Conservation (phyloP, 2,888 invertebrate genomes). For the Synanthedon tipuliformis region DNA sequence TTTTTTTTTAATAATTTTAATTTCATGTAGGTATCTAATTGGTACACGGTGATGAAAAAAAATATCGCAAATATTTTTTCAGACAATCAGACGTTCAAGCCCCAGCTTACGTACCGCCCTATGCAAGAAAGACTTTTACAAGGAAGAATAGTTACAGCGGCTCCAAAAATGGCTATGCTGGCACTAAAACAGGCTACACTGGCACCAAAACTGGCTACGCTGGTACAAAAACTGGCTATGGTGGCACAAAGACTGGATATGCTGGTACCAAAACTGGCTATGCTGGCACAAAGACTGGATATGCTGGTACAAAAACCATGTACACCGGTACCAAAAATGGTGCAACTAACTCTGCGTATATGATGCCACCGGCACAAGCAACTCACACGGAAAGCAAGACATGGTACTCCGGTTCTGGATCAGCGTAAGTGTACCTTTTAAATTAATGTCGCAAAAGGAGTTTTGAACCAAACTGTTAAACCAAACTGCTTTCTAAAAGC, state of each 20-base stretch:
- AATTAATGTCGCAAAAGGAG: no score
- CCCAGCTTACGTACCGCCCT: constrained; percentile 41
- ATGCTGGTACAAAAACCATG: constrained; percentile 15
- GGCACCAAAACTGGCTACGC: constrained; percentile 17
- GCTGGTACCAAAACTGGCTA: constrained; percentile 23
- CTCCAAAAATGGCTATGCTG: constrained; percentile 7
- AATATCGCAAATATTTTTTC: constrained; percentile 1
- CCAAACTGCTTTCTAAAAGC: no score
- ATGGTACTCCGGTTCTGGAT: constrained; percentile 35
- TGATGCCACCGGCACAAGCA: background rate
- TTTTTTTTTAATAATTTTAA: constrained; percentile 1
- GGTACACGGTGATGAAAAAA: background rate
- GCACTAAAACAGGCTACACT: constrained; percentile 11
- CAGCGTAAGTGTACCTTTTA: constrained; percentile 25
- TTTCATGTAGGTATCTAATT: background rate
- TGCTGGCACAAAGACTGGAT: constrained; percentile 16
- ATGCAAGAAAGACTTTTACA: constrained; percentile 24
- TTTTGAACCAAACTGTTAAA: no score
- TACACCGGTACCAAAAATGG: constrained; percentile 18
- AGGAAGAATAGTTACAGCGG: constrained; percentile 13
- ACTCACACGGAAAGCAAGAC: constrained; percentile 20
- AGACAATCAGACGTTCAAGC: constrained; percentile 58
- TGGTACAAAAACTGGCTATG: constrained; percentile 15
- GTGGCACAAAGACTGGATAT: constrained; percentile 16
- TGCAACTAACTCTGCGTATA: constrained; percentile 19